A percentile compares a stretch with the other conserved stretches of the same genome.
These are phyloP conservation scores for Stenchaetothrips biformis DNA, from an alignment of 2,888 invertebrate genomes.

Conservation along the genomic window DNA sequence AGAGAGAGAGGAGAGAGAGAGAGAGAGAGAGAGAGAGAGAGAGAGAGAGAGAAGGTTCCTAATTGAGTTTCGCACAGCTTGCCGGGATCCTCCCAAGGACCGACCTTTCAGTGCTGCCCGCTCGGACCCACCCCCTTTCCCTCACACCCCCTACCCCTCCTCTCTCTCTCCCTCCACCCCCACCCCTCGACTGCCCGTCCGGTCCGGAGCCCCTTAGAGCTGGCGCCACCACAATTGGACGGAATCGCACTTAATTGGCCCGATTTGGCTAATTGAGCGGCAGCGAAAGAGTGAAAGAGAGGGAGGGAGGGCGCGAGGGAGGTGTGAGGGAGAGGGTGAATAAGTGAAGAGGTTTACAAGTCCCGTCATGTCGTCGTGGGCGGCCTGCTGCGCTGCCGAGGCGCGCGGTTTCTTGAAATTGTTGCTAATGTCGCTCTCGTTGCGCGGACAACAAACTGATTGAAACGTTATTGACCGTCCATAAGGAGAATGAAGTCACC, in stretches of 20 bases:
- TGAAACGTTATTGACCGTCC: too few species aligned
- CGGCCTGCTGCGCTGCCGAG: too few species aligned
- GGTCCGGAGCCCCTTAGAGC: constrained; percentile 9
- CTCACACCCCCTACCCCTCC: background rate
- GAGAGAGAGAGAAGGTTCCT: constrained; percentile 38
- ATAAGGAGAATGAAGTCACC: too few species aligned
- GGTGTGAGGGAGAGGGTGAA: background rate
- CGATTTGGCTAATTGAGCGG: constrained; percentile 22
- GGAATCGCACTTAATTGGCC: constrained; percentile 23
- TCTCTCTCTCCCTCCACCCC: background rate
- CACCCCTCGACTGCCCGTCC: too few species aligned
- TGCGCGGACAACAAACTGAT: too few species aligned
- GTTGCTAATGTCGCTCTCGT: too few species aligned
- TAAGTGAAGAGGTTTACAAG: background rate
- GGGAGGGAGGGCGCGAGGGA: background rate
- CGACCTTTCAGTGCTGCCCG: background rate
- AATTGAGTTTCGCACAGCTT: constrained; percentile 16
- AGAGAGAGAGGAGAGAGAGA: constrained; percentile 36
- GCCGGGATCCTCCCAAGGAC: background rate
- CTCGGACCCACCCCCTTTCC: background rate
- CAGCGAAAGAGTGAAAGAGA: constrained; percentile 20
- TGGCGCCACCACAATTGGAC: constrained; percentile 22
- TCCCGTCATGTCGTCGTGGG: too few species aligned
- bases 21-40: constrained; percentile 41
- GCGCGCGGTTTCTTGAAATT: too few species aligned